These are phyloP conservation scores for Ophion ventricosus DNA, from an alignment of 2,888 invertebrate species.

Conservation along the genomic window DNA sequence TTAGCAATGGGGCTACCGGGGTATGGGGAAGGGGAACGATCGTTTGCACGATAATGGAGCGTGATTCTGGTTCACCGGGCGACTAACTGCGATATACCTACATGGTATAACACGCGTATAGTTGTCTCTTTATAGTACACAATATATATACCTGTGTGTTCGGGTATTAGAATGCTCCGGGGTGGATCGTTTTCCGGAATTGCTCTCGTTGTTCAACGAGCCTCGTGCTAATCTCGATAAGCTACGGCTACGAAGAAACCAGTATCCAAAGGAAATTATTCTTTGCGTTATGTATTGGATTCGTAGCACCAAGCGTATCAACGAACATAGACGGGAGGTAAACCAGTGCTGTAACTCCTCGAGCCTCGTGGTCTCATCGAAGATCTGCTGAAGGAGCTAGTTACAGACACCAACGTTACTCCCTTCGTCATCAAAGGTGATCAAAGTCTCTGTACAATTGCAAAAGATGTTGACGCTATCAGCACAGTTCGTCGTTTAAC, in stretches of 20 bases:
- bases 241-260: conserved; percentile 40
- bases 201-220: conserved; percentile 53
- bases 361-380: background rate
- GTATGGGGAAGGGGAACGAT: conserved; percentile 39
- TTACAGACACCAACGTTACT: background rate
- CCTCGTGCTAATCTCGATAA: conserved; percentile 48
- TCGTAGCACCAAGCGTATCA: background rate
- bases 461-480: background rate
- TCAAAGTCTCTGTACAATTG: background rate
- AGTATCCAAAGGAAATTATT: conserved; percentile 11
- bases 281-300: conserved; percentile 10
- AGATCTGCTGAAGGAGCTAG: too few relatives aligned
- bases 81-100: conserved; percentile 58
- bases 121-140: conserved; percentile 31
- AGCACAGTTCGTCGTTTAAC: background rate
- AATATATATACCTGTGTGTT: conserved; percentile 27
- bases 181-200: conserved; percentile 59
- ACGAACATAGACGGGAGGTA: background rate
- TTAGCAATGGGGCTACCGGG: background rate
- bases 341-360: too few relatives aligned
- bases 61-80: conserved; percentile 57
- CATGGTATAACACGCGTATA: conserved; percentile 19
- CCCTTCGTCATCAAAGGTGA: too few relatives aligned
- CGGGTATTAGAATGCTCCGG: conserved; percentile 55
- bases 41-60: conserved; percentile 62